Base-by-base conservation (phyloP, 2,797 vertebrate species). In the Gallinago solitaria region DNA sequence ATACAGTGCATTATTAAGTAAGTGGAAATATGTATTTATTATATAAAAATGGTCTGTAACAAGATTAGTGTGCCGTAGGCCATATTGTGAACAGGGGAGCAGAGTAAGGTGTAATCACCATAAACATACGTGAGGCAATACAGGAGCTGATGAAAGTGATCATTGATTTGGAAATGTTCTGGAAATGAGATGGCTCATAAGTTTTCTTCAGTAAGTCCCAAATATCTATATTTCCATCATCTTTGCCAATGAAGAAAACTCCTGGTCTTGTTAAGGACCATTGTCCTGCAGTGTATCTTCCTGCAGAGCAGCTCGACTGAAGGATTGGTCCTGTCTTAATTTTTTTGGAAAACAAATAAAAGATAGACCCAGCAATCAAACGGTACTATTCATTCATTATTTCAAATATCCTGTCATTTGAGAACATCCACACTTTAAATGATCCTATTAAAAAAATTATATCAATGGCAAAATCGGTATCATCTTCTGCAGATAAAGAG, bases 121-220 rank as follows among this genome's bases (percentile, higher is more conserved):
- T 61, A 33, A 89, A 98, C 98, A 89, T 96, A 99, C 99, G 16
- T 60, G 98, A 98, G 56, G 96, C 69, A 16, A 69, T 97, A 97
- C 98, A 98, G 81, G 98, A 98, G 87, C 97, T 98, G 95, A 99
- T 98, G 97, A 94, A 98, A 78, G 98, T 99, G 86, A 99, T 98
- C 74, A 45, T 80, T 28, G 97, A 92, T 11, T 97, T 78, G 33
- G 98, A 98, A 95, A 99, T 89, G 76, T 93, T 98, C 88, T 99
- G 98, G 37, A 98, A 95, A 60, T 98, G 97, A 21, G 97, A 95
- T 15, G 99, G 98, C 79, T 98, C 98, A 0, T 97, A 97, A 18
- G 97, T 98, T 96, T 99, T 99, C 91, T 99, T 98, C 95, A 99
- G 80, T 73, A 99, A 97, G 96, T 99, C 99, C 99, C 99, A 99